Conservation (phyloP, 2,888 invertebrate genomes). For the Pollenia griseotomentosa region DNA sequence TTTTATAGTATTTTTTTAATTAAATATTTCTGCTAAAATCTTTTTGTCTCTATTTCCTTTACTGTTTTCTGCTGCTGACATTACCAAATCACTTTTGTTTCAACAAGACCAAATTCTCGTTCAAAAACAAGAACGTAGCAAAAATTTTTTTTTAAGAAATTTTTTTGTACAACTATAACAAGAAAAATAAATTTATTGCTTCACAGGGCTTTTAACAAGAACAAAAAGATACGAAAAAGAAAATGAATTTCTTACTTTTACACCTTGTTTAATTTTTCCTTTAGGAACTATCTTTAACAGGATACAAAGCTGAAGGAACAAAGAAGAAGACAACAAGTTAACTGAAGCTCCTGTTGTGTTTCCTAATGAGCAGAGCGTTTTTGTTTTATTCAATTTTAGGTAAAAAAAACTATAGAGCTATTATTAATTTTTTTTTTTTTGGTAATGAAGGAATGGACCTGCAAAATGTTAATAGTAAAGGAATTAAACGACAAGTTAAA, state of each 20-base stretch:
- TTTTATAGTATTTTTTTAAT: too few species aligned
- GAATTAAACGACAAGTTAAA: too few species aligned
- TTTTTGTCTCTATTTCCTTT: conserved; percentile 18
- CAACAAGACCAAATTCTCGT: conserved; percentile 11
- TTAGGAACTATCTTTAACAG: not conserved
- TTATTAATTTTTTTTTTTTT: not conserved
- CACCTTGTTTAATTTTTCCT: conserved; percentile 40
- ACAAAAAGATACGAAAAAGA: conserved; percentile 11
- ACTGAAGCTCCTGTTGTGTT: conserved; percentile 53
- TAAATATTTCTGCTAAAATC: conserved; percentile 3
- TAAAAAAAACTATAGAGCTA: not conserved
- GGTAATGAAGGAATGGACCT: not conserved
- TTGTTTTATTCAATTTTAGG: conserved; percentile 32
- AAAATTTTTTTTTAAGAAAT: not conserved
- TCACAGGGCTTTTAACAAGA: conserved; percentile 33
- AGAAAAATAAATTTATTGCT: conserved; percentile 18
- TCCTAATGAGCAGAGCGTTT: conserved; percentile 56
- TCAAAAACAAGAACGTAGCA: not conserved
- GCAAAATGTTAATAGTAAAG: not conserved
- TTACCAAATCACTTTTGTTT: not conserved
- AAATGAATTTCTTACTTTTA: conserved; percentile 17
- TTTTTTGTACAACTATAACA: conserved; percentile 13
- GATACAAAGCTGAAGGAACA: not conserved
- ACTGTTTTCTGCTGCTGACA: conserved; percentile 6
- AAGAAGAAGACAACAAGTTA: not conserved